Conservation (phyloP, 2,888 invertebrate genomes). For the Auanema sp. region DNA sequence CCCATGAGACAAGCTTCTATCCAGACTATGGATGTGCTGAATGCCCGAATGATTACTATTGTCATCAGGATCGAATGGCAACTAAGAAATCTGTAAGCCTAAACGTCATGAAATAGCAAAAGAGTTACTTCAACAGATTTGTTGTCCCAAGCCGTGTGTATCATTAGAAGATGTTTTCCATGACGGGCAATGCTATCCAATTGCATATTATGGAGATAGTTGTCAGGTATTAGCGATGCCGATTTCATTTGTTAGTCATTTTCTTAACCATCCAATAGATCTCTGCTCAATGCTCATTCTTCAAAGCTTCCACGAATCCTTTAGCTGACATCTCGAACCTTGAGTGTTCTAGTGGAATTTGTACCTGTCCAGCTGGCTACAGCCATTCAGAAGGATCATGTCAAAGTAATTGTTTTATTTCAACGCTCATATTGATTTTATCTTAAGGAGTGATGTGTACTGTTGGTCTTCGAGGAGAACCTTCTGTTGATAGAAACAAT, state of each 20-base stretch:
- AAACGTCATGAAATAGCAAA: neutral
- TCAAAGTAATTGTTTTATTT: conserved; percentile 29
- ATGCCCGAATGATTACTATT: conserved; percentile 58
- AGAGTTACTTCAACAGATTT: conserved; percentile 38
- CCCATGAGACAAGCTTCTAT: conserved; percentile 48
- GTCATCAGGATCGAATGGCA: conserved; percentile 52
- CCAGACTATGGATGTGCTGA: conserved; percentile 49
- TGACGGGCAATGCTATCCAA: conserved; percentile 57
- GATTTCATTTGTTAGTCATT: neutral
- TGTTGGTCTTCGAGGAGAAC: conserved; percentile 57
- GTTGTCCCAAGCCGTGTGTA: conserved; percentile 61
- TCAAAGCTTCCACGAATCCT: conserved; percentile 33
- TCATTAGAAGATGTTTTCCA: conserved; percentile 59
- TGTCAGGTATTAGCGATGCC: conserved; percentile 38
- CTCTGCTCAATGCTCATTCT: conserved; percentile 40
- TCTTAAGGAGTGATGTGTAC: conserved; percentile 51
- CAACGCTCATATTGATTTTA: neutral
- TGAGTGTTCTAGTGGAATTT: conserved; percentile 47
- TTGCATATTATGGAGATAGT: conserved; percentile 56
- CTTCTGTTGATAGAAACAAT: conserved; percentile 51
- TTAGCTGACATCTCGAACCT: conserved; percentile 41
- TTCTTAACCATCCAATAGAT: conserved; percentile 18
- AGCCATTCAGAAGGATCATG: conserved; percentile 48
- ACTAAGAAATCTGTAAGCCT: conserved; percentile 49
- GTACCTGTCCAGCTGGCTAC: conserved; percentile 55